Percentiles rank a stretch among this genome's conserved stretches.
Conservation (phyloP, 2,888 invertebrate species). For the Agriotes lineatus region DNA sequence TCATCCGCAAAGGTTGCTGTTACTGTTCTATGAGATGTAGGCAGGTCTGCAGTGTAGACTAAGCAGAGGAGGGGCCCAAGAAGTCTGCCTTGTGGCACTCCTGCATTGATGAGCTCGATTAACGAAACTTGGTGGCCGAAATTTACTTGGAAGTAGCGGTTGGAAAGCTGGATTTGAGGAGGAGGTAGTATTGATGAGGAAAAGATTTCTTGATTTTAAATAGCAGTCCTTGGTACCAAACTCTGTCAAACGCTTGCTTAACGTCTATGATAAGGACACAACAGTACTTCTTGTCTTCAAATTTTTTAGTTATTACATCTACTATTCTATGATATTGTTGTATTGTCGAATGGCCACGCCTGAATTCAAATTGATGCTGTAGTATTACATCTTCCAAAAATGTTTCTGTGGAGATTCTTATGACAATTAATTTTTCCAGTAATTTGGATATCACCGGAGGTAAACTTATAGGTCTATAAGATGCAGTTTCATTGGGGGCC, state of each 20-base stretch:
- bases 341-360: background rate
- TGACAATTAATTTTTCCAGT: constrained; percentile 1
- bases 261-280: background rate
- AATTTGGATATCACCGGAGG: background rate
- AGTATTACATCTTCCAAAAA: constrained; percentile 1
- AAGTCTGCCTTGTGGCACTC: background rate
- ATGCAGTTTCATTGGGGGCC: background rate
- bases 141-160: constrained; percentile 1
- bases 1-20: background rate
- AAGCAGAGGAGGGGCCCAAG: background rate
- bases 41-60: background rate
- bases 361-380: background rate
- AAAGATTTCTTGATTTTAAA: background rate
- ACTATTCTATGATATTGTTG: constrained; percentile 1
- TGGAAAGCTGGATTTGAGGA: background rate
- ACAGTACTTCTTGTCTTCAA: background rate
- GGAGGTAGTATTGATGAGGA: background rate
- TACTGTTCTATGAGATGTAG: background rate
- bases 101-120: background rate
- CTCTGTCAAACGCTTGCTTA: background rate
- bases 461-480: background rate
- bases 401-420: background rate
- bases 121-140: background rate
- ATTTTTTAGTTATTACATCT: too few species aligned
- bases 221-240: background rate